Conservation (phyloP, 2,113 vertebrate genomes). For the Sinosuthora webbiana region DNA sequence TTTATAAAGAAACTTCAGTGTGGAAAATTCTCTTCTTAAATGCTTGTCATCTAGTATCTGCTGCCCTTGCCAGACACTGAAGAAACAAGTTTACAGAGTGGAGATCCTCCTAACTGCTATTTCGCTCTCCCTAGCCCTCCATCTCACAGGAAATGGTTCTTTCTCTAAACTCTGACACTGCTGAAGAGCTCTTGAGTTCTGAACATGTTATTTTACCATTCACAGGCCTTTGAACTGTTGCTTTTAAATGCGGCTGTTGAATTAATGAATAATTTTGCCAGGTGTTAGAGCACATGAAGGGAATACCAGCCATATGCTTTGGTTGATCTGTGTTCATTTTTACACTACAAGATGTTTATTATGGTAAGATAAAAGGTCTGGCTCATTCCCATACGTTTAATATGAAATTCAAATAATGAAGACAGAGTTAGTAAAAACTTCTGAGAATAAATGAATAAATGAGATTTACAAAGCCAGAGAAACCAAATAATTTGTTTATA, state of each 20-base stretch:
- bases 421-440: background rate
- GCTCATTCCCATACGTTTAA: conserved; percentile 56
- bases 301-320: conserved; percentile 21
- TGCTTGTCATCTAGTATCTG: background rate
- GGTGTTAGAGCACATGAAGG: conserved; percentile 65
- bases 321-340: conserved; percentile 46
- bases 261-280: conserved; percentile 74
- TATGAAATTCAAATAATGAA: conserved; percentile 52
- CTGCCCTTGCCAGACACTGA: background rate
- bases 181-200: conserved; percentile 66
- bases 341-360: conserved; percentile 53
- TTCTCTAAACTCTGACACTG: conserved; percentile 58
- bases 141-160: conserved; percentile 62
- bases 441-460: background rate
- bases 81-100: background rate
- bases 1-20: background rate
- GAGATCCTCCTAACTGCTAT: background rate
- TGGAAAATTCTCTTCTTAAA: background rate
- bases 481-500: background rate
- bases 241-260: conserved; percentile 70
- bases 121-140: background rate
- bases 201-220: conserved; percentile 54
- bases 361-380: conserved; percentile 63
- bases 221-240: conserved; percentile 72
- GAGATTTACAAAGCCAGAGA: background rate